Percentiles rank a stretch among this genome's conserved stretches.
Conservation (phyloP, 2,888 invertebrate species). For the Smittia sp. region DNA sequence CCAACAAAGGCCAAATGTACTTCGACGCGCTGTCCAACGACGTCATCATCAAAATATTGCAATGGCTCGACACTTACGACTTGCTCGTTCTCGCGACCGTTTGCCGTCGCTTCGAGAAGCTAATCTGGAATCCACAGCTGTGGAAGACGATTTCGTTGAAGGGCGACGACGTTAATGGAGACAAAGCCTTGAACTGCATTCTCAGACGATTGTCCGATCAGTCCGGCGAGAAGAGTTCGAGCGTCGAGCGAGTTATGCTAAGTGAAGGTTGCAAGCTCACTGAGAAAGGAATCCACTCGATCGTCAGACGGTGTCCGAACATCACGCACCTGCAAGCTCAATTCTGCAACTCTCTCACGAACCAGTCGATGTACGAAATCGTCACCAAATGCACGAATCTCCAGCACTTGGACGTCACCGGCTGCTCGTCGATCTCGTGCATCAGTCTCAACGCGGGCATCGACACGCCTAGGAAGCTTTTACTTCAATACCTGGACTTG, state of each 20-base stretch:
- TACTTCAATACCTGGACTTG: constrained; percentile 83
- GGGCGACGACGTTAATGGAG: constrained; percentile 62
- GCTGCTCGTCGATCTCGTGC: constrained; percentile 76
- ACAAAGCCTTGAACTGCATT: constrained; percentile 64
- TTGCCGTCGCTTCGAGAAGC: constrained; percentile 70
- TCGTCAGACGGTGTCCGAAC: constrained; percentile 78
- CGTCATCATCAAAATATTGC: constrained; percentile 66
- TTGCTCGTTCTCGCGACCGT: constrained; percentile 72
- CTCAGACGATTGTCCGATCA: constrained; percentile 65
- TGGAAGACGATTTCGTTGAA: constrained; percentile 69
- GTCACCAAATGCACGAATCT: constrained; percentile 75
- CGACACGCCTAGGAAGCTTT: constrained; percentile 64
- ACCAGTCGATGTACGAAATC: constrained; percentile 73
- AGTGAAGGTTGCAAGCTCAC: constrained; percentile 70
- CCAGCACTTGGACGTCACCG: constrained; percentile 81
- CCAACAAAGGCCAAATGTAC: constrained; percentile 52
- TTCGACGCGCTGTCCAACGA: constrained; percentile 68
- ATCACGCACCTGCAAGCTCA: constrained; percentile 77
- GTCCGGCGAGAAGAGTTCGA: constrained; percentile 61
- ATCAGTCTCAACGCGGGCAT: constrained; percentile 67
- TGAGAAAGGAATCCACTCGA: constrained; percentile 71
- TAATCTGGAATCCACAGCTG: constrained; percentile 74
- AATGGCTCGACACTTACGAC: constrained; percentile 68
- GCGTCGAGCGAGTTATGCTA: constrained; percentile 65
- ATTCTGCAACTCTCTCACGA: constrained; percentile 70